phyloP scores from a whole-genome alignment of 2,113 vertebrate genomes.

The Synchiropus splendidus region DNA sequence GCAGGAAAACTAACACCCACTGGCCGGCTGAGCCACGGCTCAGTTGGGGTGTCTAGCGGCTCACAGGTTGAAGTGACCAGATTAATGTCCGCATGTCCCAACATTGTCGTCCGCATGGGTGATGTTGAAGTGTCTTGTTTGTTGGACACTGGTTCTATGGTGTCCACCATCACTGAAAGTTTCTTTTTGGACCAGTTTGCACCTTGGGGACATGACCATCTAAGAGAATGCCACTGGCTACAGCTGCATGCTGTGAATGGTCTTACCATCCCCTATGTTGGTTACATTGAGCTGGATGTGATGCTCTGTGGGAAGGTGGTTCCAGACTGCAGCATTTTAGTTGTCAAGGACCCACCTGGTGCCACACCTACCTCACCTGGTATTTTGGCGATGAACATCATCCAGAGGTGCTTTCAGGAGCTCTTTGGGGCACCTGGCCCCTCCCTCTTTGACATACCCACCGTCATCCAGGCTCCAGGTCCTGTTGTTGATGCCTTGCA shows the following conservation, averaged over 20 bases:
- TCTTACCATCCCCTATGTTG: neutral
- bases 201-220: rapidly evolving
- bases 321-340: neutral
- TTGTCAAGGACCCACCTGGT: neutral
- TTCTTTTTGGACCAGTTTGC: constrained; percentile 6
- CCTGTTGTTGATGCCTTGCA: too few relatives aligned
- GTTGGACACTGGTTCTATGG: constrained; percentile 25
- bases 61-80: too few relatives aligned
- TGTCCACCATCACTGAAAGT: constrained; percentile 15
- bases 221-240: neutral
- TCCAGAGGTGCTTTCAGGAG: neutral
- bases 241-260: constrained; percentile 1
- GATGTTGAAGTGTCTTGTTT: neutral
- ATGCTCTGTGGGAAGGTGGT: neutral
- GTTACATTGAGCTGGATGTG: neutral
- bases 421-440: neutral
- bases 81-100: neutral
- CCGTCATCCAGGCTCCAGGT: too few relatives aligned
- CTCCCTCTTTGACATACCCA: neutral
- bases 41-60: too few relatives aligned
- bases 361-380: neutral
- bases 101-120: neutral
- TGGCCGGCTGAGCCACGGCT: too few relatives aligned
- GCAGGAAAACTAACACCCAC: neutral
- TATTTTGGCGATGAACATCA: neutral